These are phyloP conservation scores for Itoplectis maculator DNA, from an alignment of 2,888 invertebrate species.

Conservation along the genomic window DNA sequence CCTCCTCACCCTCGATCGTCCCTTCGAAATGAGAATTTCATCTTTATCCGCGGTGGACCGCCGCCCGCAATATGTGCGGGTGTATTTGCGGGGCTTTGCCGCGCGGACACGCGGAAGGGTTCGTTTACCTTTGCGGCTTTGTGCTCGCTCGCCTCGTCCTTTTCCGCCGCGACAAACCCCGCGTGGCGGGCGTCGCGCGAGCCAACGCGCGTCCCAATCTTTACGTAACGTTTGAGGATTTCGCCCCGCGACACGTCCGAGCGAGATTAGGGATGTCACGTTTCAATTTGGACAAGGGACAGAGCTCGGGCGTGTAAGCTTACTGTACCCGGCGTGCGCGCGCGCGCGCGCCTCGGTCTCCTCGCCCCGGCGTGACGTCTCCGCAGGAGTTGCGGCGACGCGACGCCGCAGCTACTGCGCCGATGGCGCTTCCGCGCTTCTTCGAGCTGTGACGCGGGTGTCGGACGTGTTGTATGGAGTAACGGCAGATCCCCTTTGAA, in stretches of 20 bases:
- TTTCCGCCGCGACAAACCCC: slow-evolving; percentile 17
- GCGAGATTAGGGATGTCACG: slow-evolving; percentile 25
- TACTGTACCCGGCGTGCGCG: background rate
- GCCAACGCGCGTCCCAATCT: slow-evolving; percentile 3
- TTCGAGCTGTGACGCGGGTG: slow-evolving; percentile 5
- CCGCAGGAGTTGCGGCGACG: too few relatives aligned
- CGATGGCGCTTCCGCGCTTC: background rate
- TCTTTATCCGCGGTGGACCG: slow-evolving; percentile 4
- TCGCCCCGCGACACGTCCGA: slow-evolving; percentile 6
- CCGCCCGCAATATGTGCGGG: slow-evolving; percentile 1
- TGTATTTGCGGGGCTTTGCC: background rate
- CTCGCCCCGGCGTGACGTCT: background rate
- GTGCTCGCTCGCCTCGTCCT: background rate
- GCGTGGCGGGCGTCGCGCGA: too few relatives aligned
- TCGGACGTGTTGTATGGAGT: slow-evolving; percentile 15
- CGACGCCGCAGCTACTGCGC: background rate
- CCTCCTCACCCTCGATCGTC: background rate
- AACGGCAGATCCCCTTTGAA: slow-evolving; percentile 23
- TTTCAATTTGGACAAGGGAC: slow-evolving; percentile 30
- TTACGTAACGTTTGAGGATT: slow-evolving; percentile 31
- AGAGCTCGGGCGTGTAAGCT: slow-evolving; percentile 16
- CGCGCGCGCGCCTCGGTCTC: background rate
- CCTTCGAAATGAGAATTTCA: slow-evolving; percentile 11
- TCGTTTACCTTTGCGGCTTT: slow-evolving; percentile 19
- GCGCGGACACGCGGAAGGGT: slow-evolving; percentile 10